These are phyloP conservation scores for Rattus rattus DNA, from an alignment of 2,113 vertebrate genomes.

Conservation along the genomic window DNA sequence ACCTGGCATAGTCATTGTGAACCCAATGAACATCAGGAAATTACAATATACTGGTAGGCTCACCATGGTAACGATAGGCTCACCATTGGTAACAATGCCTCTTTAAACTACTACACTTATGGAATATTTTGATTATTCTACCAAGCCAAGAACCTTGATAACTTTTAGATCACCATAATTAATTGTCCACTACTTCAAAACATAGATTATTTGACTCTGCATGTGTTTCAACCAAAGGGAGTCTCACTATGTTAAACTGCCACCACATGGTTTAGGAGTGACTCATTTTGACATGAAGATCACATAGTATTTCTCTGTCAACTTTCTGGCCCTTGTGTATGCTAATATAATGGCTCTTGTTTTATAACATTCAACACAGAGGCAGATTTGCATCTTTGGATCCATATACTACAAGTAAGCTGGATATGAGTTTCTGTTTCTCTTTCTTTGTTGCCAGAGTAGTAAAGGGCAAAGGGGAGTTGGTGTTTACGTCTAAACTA, in stretches of 20 bases:
- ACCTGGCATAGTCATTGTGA: background rate
- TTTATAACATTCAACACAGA: background rate
- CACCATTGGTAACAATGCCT: background rate
- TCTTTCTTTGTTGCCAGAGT: background rate
- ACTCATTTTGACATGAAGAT: conserved; percentile 12
- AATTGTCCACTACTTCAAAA: conserved; percentile 9
- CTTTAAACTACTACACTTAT: conserved; percentile 38
- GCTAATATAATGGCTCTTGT: background rate
- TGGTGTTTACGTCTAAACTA: background rate
- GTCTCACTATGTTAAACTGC: background rate
- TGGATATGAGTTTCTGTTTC: background rate
- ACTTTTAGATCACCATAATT: background rate
- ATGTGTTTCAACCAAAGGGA: conserved; percentile 9
- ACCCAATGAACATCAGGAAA: conserved; percentile 36
- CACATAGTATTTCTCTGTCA: background rate
- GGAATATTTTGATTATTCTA: conserved; percentile 2
- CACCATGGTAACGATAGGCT: background rate
- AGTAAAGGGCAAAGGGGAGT: background rate
- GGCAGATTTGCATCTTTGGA: background rate
- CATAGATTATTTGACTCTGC: background rate
- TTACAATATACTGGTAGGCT: background rate
- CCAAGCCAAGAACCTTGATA: conserved; percentile 22
- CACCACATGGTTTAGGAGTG: background rate
- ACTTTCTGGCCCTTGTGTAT: background rate
- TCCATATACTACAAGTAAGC: background rate